Base-by-base conservation (phyloP, 2,888 invertebrate genomes). In the Aspidapion aeneum region DNA sequence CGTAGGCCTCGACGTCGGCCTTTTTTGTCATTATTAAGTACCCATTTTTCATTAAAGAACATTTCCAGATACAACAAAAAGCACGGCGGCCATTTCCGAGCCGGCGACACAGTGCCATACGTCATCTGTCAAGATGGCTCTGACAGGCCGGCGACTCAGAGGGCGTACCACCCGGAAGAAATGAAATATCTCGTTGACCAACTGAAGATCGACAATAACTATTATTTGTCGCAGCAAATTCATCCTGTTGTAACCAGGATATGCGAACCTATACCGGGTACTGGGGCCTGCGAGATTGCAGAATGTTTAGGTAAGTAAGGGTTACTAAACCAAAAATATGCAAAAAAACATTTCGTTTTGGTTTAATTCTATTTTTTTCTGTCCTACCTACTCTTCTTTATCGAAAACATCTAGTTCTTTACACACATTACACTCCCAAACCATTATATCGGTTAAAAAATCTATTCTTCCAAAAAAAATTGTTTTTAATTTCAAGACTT, bases 161-260 rank as follows among this genome's bases (percentile, higher is more conserved):
- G 98, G 73, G 96, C 94, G 0, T 99, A 98, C 78, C 96, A 97
- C 77, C 84, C 94, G 57, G 95, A 96, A 68, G 98, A 99, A 78
- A 78, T 95, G 50, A 91, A 92, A 76, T n/a, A n/a, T n/a, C 87
- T 85, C 69, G 87, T 89, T 58, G 69, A 77, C 16, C 78, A 79
- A 55, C 80, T 94, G 1, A 90, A 89, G 78, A 84, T 94, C 1
- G 99, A 99, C 79, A 85, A 86, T 1, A 86, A 89, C 69, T 99
- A 99, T 80, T 99, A 99, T 81, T 82, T 99, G 69, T 86, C 93
- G 0, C 92, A 96, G 75, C 99, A 99, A 82, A 86, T 99, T 54
- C 96, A 97, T 79, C 99, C 99, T 0, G 97, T 99, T 0, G 90
- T 98, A 66, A 89, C 94, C 21, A 87, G 99, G 69, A 89, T 99